Percentiles rank a stretch among this genome's conserved stretches.
Evolutionary conservation across 2,113 vertebrate species (phyloP).

Genomic region (Upupa epops): DNA sequence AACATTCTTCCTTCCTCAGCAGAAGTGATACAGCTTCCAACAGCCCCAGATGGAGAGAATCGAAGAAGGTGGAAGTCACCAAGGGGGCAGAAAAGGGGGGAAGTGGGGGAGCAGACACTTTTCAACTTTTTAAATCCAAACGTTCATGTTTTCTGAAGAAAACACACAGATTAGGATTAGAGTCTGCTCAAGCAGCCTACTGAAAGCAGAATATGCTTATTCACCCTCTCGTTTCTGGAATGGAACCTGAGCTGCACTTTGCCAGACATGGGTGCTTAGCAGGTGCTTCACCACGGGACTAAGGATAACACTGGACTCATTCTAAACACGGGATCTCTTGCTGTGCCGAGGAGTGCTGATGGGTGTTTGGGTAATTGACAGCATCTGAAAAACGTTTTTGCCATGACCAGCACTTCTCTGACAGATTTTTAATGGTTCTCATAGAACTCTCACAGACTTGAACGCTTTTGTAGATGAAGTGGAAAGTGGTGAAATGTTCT

Average conservation of each 20-base stretch:
- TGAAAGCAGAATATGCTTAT: not conserved
- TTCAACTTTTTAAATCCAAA: too few species aligned
- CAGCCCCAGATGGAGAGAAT: too few species aligned
- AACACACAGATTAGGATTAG: too few species aligned
- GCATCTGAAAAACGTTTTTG: constrained; percentile 72
- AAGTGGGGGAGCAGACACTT: too few species aligned
- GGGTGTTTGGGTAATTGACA: constrained; percentile 62
- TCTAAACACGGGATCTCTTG: constrained; percentile 71
- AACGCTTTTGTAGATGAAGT: constrained; percentile 63
- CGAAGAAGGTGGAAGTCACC: too few species aligned
- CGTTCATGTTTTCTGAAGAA: too few species aligned
- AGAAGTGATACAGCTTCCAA: too few species aligned
- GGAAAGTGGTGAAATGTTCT: constrained; percentile 42
- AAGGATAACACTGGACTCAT: constrained; percentile 71
- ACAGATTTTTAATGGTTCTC: constrained; percentile 75
- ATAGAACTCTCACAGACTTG: constrained; percentile 50
- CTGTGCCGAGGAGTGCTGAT: constrained; percentile 56
- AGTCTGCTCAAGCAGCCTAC: too few species aligned
- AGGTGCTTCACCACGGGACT: constrained; percentile 62
- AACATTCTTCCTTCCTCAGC: too few species aligned
- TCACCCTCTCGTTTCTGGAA: constrained; percentile 10
- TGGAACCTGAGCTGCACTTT: not conserved
- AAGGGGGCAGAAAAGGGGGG: too few species aligned
- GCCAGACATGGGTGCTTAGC: constrained; percentile 51
- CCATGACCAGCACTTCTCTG: constrained; percentile 67